A percentile compares a stretch with the other conserved stretches of the same genome.
These are phyloP conservation scores for Lucilia cuprina DNA, from an alignment of 1,140 invertebrate genomes.

Conservation along the genomic window DNA sequence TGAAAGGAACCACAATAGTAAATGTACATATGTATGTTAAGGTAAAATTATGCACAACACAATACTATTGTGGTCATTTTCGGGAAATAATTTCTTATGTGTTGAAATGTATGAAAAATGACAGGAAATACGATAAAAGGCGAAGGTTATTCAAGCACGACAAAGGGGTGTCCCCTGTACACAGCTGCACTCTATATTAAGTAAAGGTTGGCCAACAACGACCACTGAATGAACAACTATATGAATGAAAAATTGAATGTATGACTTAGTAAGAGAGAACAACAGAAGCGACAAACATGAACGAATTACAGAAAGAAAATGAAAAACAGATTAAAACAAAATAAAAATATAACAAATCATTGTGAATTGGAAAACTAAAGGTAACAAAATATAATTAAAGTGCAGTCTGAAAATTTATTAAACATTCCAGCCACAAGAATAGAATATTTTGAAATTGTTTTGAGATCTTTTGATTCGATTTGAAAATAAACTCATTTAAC, in stretches of 20 bases:
- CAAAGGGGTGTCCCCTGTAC: not conserved
- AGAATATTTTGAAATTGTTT: too few relatives aligned
- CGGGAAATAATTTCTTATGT: not conserved
- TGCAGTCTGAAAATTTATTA: too few relatives aligned
- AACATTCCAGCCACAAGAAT: too few relatives aligned
- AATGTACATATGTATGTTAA: not conserved
- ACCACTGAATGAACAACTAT: not conserved
- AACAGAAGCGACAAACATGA: not conserved
- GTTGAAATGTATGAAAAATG: constrained; percentile 30
- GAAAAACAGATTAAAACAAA: not conserved
- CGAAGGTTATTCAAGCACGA: constrained; percentile 22
- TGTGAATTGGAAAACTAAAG: not conserved
- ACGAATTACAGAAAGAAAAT: not conserved
- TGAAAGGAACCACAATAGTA: not conserved
- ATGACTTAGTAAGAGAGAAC: not conserved
- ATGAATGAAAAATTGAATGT: not conserved
- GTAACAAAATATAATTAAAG: not conserved
- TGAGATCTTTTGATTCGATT: too few relatives aligned
- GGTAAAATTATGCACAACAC: not conserved
- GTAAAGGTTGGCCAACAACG: constrained; percentile 17
- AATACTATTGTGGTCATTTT: not conserved
- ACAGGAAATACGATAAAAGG: constrained; percentile 30
- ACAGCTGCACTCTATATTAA: not conserved
- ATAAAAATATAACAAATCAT: not conserved
- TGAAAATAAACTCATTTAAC: too few relatives aligned